Evolutionary conservation across 2,797 vertebrate species (phyloP), one percentile per base, ranked within the genome.

Genomic region (Lemur catta): DNA sequence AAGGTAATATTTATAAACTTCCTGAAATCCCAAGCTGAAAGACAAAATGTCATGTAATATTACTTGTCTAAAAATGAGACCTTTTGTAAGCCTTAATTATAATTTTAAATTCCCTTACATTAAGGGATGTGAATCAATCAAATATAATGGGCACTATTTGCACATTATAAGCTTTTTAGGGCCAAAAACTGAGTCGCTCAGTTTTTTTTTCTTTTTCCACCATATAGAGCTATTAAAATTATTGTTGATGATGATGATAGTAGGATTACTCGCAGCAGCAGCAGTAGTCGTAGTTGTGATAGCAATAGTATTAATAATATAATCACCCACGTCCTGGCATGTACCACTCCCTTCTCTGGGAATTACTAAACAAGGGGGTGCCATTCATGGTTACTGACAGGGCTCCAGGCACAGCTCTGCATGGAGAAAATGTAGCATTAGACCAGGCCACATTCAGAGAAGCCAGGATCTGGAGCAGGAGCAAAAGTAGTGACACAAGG

Each of bases 11-110:
- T 97, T 97, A 97, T 95, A 96, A 97, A 98, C 89, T 87, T 94
- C 86, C 80, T 78, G 72, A 97, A 97, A 97, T 97, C 97, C 93
- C 97, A 87, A 97, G 95, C 65, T 90, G 94, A 84, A 94, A 94
- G 95, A 93, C 84, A 96, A 98, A 97, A 98, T 97, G 97, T 97
- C 97, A 98, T 81, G 91, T 94, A 97, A 95, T 97, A 95, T 96
- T 96, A 96, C 96, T 96, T 96, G 89, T 93, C 89, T 96, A 93
- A 97, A 97, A 96, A 89, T 87, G 93, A 97, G 96, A 97, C 94
- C 96, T 95, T 97, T 96, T 80, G 35, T 93, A 97, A 98, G 95
- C 93, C 67, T 97, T 97, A 91, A 97, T 97, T 97, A 98, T 94
- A 96, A 97, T 97, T 97, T 97, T 96, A 95, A 96, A 97, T 97